Evolutionary conservation across 2,113 vertebrate genomes (phyloP), one percentile per base, ranked within the genome.

Genomic region (Dasyurus viverrinus): DNA sequence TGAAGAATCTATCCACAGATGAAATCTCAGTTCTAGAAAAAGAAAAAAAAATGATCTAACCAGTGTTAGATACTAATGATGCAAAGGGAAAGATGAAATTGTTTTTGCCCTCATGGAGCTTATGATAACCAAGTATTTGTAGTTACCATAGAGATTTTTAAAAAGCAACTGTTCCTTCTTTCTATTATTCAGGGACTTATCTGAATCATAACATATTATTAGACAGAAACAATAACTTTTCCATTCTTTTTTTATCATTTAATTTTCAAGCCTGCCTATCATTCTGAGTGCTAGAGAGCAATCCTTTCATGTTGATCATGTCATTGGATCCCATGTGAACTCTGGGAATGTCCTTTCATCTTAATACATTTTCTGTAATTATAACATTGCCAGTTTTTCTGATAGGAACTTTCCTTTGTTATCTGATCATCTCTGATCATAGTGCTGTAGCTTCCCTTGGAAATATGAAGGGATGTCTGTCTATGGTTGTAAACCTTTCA

Each of bases 401-500:
- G 94, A 93, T 97, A 96, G n/a, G 90, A 97, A 36, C 90, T 94
- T 97, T 90, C 94, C 95, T 97, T 97, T 97, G 95, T 97, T 97
- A 90, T 48, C 0, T 54, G 92, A 94, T 97, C 46, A 92, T 92
- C 96, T 98, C 90, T 97, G 97, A 97, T 98, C 92, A 53, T 23
- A n/a, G 16, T 84, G 68, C 96, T 95, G 95, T 94, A 90, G 12
- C 55, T 95, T 96, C 93, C 7, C 55, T 96, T 90, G 93, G 19
- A 93, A 93, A 91, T 95, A 68, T 60, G 93, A 96, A 97, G 93
- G 90, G 92, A 57, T 50, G 25, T 90, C 46, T 53, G 36, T 92
- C 89, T 94, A 97, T 91, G 84, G 95, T 50, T 36, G 89, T 0
- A 14, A 3, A 76, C 9, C 46, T 95, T 95, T 95, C 94, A 90